These are phyloP conservation scores for Hephaestus fuliginosus DNA, from an alignment of 2,797 vertebrate genomes.

Conservation along the genomic window DNA sequence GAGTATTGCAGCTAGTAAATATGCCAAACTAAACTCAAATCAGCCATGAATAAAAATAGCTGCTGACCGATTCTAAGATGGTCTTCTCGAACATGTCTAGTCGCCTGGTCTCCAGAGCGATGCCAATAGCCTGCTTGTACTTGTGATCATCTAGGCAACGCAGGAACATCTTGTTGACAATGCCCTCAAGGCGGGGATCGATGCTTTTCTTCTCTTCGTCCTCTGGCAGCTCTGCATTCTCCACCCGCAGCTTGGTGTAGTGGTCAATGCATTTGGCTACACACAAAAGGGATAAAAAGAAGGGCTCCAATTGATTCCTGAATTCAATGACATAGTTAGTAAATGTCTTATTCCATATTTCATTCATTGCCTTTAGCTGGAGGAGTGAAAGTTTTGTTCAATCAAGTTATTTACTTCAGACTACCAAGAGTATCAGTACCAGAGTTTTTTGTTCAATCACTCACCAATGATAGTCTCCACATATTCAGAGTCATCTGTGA, in stretches of 20 bases:
- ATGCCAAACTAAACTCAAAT: conserved; percentile 1
- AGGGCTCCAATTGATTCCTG: neutral
- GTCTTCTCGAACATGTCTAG: conserved; percentile 98
- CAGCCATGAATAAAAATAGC: neutral
- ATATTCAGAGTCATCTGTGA: conserved; percentile 97
- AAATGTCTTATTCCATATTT: neutral
- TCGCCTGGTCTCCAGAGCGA: conserved; percentile 95
- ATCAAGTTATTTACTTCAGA: neutral
- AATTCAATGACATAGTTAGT: neutral
- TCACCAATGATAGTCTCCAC: conserved; percentile 99
- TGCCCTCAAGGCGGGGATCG: conserved; percentile 96
- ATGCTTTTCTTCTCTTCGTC: conserved; percentile 95
- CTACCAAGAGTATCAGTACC: neutral
- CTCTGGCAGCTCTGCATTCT: conserved; percentile 95
- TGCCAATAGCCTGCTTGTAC: conserved; percentile 98
- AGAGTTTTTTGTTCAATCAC: conserved; percentile 20
- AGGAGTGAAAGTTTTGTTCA: neutral
- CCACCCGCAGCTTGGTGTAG: conserved; percentile 98
- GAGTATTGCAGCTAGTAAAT: neutral
- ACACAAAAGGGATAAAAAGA: conserved; percentile 14
- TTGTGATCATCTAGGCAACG: conserved; percentile 98
- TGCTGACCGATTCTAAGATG: conserved; percentile 93
- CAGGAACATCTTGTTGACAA: conserved; percentile 99
- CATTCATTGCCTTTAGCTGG: neutral
- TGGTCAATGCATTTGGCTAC: conserved; percentile 99